Conservation (phyloP, 2,113 vertebrate genomes). For the Oncorhynchus nerka region DNA sequence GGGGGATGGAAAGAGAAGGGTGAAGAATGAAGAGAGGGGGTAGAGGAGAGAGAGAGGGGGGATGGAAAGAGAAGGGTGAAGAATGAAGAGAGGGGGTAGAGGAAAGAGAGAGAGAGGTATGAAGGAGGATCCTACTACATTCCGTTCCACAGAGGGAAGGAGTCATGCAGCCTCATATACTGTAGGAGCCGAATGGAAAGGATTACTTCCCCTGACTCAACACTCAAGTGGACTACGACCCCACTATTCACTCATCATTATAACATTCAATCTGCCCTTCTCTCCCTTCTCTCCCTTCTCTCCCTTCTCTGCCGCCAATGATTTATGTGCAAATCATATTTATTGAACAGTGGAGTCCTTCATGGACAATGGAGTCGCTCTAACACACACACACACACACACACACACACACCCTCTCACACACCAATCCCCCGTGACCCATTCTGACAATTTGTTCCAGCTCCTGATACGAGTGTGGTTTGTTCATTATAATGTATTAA, state of each 20-base stretch:
- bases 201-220: conserved; percentile 52
- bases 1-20: too few relatives aligned
- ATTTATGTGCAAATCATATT: conserved; percentile 66
- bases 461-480: conserved; percentile 33
- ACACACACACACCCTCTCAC: not conserved
- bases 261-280: conserved; percentile 28
- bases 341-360: conserved; percentile 58
- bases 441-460: conserved; percentile 30
- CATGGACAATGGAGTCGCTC: conserved; percentile 18
- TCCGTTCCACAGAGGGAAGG: conserved; percentile 35
- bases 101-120: not conserved
- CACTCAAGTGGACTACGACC: conserved; percentile 44
- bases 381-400: conserved; percentile 12
- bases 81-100: not conserved
- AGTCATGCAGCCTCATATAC: conserved; percentile 4
- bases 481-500: conserved; percentile 39
- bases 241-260: conserved; percentile 51
- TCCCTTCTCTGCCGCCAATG: conserved; percentile 33
- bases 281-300: conserved; percentile 22
- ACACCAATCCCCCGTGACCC: conserved; percentile 18
- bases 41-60: not conserved
- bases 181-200: conserved; percentile 51
- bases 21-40: not conserved
- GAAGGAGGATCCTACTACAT: conserved; percentile 41
- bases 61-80: not conserved